Percentiles rank a stretch among this genome's conserved stretches.
These are phyloP conservation scores for Decapterus maruadsi DNA, from an alignment of 2,797 vertebrate genomes.

Conservation along the genomic window DNA sequence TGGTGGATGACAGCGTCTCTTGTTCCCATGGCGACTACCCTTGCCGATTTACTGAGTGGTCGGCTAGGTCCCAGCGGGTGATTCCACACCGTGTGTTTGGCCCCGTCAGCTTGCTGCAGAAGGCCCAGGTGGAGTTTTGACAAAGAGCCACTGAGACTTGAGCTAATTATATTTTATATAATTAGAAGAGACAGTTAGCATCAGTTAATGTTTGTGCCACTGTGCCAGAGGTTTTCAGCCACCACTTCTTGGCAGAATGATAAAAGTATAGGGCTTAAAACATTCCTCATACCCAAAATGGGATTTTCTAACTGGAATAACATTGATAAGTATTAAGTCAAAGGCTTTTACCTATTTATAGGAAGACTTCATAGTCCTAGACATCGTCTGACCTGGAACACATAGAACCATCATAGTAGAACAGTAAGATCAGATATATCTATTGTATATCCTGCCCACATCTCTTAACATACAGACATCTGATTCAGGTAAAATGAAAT, in stretches of 20 bases:
- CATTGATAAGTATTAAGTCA: conserved; percentile 2
- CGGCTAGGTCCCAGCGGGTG: conserved; percentile 84
- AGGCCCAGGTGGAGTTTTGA: conserved; percentile 81
- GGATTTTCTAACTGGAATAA: conserved; percentile 17
- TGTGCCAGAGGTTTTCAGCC: conserved; percentile 41
- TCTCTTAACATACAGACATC: conserved; percentile 1
- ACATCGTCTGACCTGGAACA: background rate
- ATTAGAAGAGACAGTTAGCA: conserved; percentile 46
- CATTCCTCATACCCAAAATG: conserved; percentile 12
- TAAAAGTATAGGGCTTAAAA: conserved; percentile 28
- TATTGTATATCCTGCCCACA: background rate
- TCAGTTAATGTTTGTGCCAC: conserved; percentile 47
- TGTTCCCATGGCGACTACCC: conserved; percentile 92
- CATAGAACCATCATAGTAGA: background rate
- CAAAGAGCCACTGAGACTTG: conserved; percentile 45
- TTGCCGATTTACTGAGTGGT: conserved; percentile 89
- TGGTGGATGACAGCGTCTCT: conserved; percentile 69
- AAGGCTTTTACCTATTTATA: conserved; percentile 1
- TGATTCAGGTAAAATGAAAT: background rate
- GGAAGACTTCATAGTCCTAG: background rate
- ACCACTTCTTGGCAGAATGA: conserved; percentile 23
- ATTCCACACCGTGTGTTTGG: conserved; percentile 94
- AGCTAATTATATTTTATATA: conserved; percentile 57
- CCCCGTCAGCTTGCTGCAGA: conserved; percentile 84
- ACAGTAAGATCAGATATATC: background rate